A percentile compares a stretch with the other conserved stretches of the same genome.
Conservation (phyloP, 2,113 vertebrate species). For the Siniperca chuatsi region DNA sequence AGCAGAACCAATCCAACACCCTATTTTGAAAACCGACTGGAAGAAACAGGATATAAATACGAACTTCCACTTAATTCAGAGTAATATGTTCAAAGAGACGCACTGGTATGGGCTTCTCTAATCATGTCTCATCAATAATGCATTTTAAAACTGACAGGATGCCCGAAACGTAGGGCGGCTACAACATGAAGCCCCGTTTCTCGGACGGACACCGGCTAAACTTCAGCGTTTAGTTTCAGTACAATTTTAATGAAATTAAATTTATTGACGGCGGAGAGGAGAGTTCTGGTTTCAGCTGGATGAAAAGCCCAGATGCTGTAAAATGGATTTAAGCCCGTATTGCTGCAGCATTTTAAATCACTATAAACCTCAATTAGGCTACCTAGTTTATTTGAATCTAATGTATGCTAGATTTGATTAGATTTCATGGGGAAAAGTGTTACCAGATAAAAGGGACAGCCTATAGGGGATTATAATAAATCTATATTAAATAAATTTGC, state of each 20-base stretch:
- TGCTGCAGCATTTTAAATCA: slow-evolving; percentile 12
- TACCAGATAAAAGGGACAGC: too few relatives aligned
- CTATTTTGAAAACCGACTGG: slow-evolving; percentile 45
- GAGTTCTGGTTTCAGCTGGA: slow-evolving; percentile 43
- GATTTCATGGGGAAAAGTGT: not conserved
- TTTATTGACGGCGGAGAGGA: slow-evolving; percentile 63
- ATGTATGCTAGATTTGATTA: not conserved
- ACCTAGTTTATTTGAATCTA: not conserved
- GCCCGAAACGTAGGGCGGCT: slow-evolving; percentile 75
- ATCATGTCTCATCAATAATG: slow-evolving; percentile 86
- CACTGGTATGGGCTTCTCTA: slow-evolving; percentile 75
- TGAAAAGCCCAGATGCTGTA: slow-evolving; percentile 11
- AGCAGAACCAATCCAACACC: slow-evolving; percentile 20
- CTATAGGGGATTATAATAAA: not conserved
- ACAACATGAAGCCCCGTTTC: slow-evolving; percentile 73
- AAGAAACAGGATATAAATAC: slow-evolving; percentile 71
- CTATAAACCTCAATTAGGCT: not conserved
- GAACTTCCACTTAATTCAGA: slow-evolving; percentile 79
- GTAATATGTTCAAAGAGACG: slow-evolving; percentile 83
- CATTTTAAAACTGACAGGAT: slow-evolving; percentile 83
- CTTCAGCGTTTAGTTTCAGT: slow-evolving; percentile 83
- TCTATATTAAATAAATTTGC: not conserved
- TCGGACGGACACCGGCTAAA: slow-evolving; percentile 82
- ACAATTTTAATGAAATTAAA: slow-evolving; percentile 85
- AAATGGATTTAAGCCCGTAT: slow-evolving; percentile 1